A percentile compares a stretch with the other conserved stretches of the same genome.
Conservation (phyloP, 2,888 invertebrate species). For the Coleophora deauratella region DNA sequence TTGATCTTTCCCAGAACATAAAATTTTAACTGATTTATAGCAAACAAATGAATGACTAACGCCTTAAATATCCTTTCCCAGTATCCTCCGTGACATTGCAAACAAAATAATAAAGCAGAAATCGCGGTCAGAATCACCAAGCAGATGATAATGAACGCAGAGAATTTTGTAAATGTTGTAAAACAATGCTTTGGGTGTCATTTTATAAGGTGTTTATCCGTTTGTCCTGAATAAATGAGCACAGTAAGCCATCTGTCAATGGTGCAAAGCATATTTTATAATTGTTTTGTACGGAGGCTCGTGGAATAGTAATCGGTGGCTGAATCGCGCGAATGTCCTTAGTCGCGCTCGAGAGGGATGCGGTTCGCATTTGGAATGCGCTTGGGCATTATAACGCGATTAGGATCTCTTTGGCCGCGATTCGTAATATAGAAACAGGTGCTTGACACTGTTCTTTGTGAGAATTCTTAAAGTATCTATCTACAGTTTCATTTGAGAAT, state of each 20-base stretch:
- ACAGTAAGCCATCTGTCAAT: conserved; percentile 53
- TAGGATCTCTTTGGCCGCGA: conserved; percentile 58
- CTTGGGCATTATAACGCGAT: conserved; percentile 22
- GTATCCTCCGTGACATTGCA: conserved; percentile 57
- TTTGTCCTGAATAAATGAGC: conserved; percentile 37
- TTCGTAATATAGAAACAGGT: conserved; percentile 66
- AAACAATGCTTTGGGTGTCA: conserved; percentile 57
- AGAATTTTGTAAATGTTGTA: conserved; percentile 52
- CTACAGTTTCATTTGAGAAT: conserved; percentile 5
- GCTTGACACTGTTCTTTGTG: conserved; percentile 25
- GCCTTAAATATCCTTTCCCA: conserved; percentile 58
- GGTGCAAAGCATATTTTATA: conserved; percentile 54
- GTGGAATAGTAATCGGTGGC: conserved; percentile 46
- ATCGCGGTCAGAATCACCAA: conserved; percentile 52
- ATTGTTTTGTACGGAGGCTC: conserved; percentile 45
- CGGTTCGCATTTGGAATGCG: conserved; percentile 47
- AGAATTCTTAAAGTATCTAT: conserved; percentile 4
- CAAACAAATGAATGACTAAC: conserved; percentile 46
- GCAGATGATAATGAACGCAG: conserved; percentile 28
- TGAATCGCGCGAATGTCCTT: conserved; percentile 50
- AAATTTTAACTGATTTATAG: conserved; percentile 20
- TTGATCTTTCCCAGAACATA: conserved; percentile 24
- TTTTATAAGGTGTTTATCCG: conserved; percentile 38
- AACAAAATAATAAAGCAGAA: conserved; percentile 51
- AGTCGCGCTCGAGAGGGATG: conserved; percentile 25